Base-by-base conservation (phyloP, 2,888 invertebrate genomes). In the Rhabditoides inermis region DNA sequence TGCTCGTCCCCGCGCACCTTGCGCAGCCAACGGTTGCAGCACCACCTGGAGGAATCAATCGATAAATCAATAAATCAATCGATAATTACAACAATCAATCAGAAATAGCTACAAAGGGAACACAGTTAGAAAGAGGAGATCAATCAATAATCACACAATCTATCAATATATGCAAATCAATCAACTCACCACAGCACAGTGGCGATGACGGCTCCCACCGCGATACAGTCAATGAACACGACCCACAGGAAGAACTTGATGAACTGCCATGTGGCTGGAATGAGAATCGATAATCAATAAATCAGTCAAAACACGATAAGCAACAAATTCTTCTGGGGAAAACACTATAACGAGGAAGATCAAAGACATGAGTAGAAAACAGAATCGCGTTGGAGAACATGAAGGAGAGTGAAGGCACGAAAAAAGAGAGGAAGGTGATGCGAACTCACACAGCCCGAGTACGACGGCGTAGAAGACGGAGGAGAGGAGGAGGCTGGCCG, bases 141-240 rank as follows among this genome's bases (percentile, higher is more conserved):
- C 22, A 5, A 6, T 2, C 23, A 44, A 39, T 39, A 39, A 12
- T 22, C n/a, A 3, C 18, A 15, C 15, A 23, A 30, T 39, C 23
- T 18, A 15, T 15, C 25, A 7, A 30, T 28, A 32, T 10, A 30
- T 6, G 26, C 4, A 18, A 30, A 30, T 30, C 27, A 46, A 44
- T 27, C 71, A n/a, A 80, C 81, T 79, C 81, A 86, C 94, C 94
- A 94, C 70, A 90, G 84, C 53, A 87, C 77, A 27, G 91, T 88
- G 26, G 91, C 90, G 45, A 90, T 85, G 25, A 89, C 77, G 39
- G 91, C 77, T 4, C 91, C 94, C 46, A 85, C 85, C 55, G 86
- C 86, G 59, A 98, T 86, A 77, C 91, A 94, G 80, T 98, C 95
- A 15, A 98, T 85, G 77, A 90, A 87, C 45, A 92, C 84, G 23